Percentiles rank a stretch among this genome's conserved stretches.
phyloP scores from a whole-genome alignment of 2,797 vertebrate genomes.

The Leucoraja ocellata region DNA sequence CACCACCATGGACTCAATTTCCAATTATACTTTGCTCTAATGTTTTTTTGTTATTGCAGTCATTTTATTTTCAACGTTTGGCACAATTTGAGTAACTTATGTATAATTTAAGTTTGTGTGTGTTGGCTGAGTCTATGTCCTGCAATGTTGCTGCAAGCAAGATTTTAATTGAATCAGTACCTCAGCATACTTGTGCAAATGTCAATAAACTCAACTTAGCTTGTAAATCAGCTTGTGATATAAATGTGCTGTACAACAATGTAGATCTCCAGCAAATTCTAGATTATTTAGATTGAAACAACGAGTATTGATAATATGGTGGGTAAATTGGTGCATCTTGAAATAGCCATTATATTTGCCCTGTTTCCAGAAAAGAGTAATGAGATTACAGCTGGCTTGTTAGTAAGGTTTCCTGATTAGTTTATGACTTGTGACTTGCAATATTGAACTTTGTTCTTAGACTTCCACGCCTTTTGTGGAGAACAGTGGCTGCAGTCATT shows the following conservation, averaged over 20 bases:
- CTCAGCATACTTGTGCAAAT: too few relatives aligned
- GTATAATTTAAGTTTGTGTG: too few relatives aligned
- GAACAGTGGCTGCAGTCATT: background rate
- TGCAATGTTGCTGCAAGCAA: too few relatives aligned
- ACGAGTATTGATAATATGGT: background rate
- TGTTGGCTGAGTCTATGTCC: too few relatives aligned
- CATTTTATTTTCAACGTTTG: too few relatives aligned
- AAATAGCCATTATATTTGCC: background rate
- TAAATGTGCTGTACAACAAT: background rate
- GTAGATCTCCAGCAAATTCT: background rate
- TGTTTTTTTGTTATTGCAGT: too few relatives aligned
- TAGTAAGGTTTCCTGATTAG: background rate
- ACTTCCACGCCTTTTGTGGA: background rate
- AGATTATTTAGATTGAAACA: background rate
- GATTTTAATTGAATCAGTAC: too few relatives aligned
- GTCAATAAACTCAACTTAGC: too few relatives aligned
- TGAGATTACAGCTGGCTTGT: background rate
- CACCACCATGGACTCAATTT: too few relatives aligned
- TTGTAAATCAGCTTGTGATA: background rate
- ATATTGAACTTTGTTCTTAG: background rate
- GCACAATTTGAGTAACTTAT: too few relatives aligned
- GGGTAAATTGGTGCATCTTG: background rate
- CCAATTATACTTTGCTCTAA: too few relatives aligned
- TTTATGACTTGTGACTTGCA: background rate
- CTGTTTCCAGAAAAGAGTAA: background rate